Base-by-base conservation (phyloP, 92 coral and sea anemone genomes). In the Scolanthus callimorphus region DNA sequence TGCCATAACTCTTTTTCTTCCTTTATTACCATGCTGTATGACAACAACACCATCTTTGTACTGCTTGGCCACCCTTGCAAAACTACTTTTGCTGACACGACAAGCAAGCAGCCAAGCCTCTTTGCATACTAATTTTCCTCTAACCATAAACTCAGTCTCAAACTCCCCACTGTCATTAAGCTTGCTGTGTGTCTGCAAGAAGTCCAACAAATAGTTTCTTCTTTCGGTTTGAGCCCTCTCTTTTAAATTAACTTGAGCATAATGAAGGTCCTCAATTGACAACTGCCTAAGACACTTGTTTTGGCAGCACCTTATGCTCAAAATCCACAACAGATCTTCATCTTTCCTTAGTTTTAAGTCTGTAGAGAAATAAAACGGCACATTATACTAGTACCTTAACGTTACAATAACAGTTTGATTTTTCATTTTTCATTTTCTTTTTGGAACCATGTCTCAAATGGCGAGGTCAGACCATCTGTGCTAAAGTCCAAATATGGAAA, bases 101-200 rank as follows among this genome's bases (percentile, higher is more conserved):
- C 51, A 51, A 20, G 66, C 67, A 10, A 37, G 31, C 23, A 63
- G 65, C 80, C 80, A 74, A 60, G 81, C 81, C 44, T 74, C 74
- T 53, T 52, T 29, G 58, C 73, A 74, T 3, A 64, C 65, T 9
- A n/a, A 27, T 57, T 64, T 74, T 54, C 81, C 81, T 29, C 57
- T 65, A 2, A 74, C 38, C 1, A 38, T 37, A 17, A 63, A 74
- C 30, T 54, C 59, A 12, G 73, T 64, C 17, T 51, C 65, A 64
- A 49, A 64, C 37, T 74, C 65, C n/a, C 59, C 71, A 23, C 49
- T 20, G 1, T 74, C 59, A 24, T 55, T 55, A 17, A 43, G 17
- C 49, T n/a, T 15, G 62, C 60, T 76, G 68, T 76, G 83, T 17
- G 41, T 13, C 29, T 76, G 70, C 2, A 76, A 28, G 53, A 58